phyloP scores from a whole-genome alignment of 2,888 invertebrate species.

The Aelia acuminata region DNA sequence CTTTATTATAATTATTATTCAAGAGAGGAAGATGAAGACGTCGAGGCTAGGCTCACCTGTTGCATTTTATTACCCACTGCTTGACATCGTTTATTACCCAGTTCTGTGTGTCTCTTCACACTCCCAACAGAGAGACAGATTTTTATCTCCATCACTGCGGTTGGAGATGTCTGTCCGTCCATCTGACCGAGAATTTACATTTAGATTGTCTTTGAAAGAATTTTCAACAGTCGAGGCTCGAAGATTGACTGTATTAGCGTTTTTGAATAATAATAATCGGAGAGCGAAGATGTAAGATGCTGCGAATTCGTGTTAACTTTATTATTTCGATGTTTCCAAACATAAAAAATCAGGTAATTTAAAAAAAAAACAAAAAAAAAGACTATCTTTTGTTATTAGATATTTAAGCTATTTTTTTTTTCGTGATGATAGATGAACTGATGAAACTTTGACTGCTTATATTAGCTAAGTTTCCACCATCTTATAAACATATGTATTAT shows the following conservation, averaged over 20 bases:
- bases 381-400: too few relatives aligned
- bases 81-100: not conserved
- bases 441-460: too few relatives aligned
- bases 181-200: not conserved
- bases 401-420: too few relatives aligned
- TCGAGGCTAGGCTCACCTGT: not conserved
- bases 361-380: too few relatives aligned
- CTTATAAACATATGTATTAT: too few relatives aligned
- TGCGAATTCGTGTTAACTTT: not conserved
- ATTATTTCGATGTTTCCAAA: too few relatives aligned
- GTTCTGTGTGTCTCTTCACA: not conserved
- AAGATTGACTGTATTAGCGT: not conserved
- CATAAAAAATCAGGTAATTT: too few relatives aligned
- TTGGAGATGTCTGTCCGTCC: not conserved
- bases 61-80: not conserved
- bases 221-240: not conserved
- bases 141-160: slow-evolving; percentile 14
- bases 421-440: too few relatives aligned
- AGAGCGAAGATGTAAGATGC: not conserved
- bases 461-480: too few relatives aligned
- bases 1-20: not conserved
- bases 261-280: not conserved
- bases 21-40: not conserved
- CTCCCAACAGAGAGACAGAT: not conserved
- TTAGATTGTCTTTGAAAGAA: not conserved